A percentile compares a stretch with the other conserved stretches of the same genome.
These are phyloP conservation scores for Ganaspis brasiliensis DNA, from an alignment of 2,888 invertebrate species.

Conservation along the genomic window DNA sequence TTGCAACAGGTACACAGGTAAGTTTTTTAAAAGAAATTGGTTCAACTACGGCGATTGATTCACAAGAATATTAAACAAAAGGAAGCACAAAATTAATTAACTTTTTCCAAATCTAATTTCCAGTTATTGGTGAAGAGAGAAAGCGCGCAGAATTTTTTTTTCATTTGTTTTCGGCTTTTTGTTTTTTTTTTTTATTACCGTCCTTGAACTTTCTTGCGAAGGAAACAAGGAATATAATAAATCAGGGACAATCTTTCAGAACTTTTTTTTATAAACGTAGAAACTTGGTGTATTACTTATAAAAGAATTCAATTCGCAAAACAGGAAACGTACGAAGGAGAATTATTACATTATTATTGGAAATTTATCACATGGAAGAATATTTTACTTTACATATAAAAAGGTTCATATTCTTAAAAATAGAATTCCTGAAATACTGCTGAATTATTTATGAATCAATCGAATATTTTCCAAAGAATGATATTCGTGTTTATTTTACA, in stretches of 20 bases:
- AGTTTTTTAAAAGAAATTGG: slow-evolving; percentile 20
- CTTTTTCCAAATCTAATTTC: neutral
- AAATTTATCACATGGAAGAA: too few species aligned
- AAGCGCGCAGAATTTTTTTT: too few species aligned
- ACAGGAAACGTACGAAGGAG: neutral
- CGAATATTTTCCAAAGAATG: too few species aligned
- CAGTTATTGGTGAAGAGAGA: neutral
- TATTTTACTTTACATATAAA: too few species aligned
- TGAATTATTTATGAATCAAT: too few species aligned
- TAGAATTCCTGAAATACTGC: too few species aligned
- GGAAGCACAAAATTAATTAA: neutral
- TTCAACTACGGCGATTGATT: neutral
- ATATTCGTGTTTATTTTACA: too few species aligned
- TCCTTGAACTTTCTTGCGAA: neutral
- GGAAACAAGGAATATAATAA: neutral
- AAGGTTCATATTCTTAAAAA: too few species aligned
- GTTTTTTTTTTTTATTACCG: neutral
- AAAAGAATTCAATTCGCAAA: neutral
- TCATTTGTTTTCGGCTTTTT: neutral
- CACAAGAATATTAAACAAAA: neutral
- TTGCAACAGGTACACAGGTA: slow-evolving; percentile 1
- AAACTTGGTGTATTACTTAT: neutral
- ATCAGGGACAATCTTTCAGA: slow-evolving; percentile 55
- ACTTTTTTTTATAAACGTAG: neutral
- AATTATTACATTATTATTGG: too few species aligned